Percentiles rank a stretch among this genome's conserved stretches.
Evolutionary conservation across 2,113 vertebrate species (phyloP).

Genomic region (Motacilla tschutschensis): DNA sequence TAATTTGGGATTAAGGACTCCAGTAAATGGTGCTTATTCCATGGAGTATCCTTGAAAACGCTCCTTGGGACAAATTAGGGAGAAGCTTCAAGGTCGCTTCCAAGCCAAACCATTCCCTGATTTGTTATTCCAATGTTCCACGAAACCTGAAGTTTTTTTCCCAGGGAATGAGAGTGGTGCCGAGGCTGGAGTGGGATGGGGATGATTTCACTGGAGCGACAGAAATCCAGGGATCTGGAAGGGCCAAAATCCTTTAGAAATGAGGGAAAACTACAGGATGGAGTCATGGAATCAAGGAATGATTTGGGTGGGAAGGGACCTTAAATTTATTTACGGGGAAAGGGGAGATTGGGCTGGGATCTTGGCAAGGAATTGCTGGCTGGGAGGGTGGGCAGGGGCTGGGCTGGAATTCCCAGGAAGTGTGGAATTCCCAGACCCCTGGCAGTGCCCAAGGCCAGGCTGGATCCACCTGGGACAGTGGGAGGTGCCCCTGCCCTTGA

Average conservation of each 20-base stretch:
- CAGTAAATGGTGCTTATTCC: not conserved
- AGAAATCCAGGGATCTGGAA: not conserved
- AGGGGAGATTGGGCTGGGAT: too few species aligned
- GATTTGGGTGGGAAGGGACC: not conserved
- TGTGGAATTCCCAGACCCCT: too few species aligned
- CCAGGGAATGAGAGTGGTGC: not conserved
- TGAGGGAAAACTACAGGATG: rapidly evolving
- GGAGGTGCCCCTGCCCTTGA: too few species aligned
- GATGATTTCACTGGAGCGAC: not conserved
- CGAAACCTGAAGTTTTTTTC: not conserved
- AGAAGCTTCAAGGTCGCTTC: not conserved
- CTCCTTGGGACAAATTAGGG: not conserved
- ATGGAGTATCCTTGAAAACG: not conserved
- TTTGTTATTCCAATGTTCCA: not conserved
- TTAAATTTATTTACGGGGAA: not conserved
- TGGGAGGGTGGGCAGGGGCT: too few species aligned
- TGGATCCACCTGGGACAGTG: too few species aligned
- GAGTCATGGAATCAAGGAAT: not conserved
- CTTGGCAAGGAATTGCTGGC: too few species aligned
- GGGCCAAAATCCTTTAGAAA: not conserved
- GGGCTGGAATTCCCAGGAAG: too few species aligned
- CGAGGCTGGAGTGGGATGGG: not conserved
- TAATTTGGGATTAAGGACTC: not conserved
- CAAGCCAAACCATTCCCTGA: not conserved
- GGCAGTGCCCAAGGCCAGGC: too few species aligned